phyloP scores from a whole-genome alignment of 2,113 vertebrate genomes.

The Bagarius yarrelli region DNA sequence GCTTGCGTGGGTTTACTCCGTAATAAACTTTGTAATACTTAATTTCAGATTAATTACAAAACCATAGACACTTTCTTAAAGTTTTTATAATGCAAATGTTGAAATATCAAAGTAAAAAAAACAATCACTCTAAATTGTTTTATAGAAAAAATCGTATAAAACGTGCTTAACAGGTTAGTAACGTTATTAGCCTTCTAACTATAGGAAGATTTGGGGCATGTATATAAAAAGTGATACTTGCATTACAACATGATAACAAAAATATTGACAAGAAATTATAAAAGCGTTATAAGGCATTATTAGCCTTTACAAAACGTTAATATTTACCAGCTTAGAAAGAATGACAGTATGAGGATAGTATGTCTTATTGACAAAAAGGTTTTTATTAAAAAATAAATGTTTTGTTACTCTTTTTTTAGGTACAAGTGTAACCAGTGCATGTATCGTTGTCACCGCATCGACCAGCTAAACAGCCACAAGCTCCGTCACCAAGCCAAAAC shows the following conservation, averaged over 20 bases:
- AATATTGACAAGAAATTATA: neutral
- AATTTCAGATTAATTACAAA: neutral
- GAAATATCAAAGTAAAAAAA: neutral
- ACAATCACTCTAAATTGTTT: neutral
- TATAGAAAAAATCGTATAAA: neutral
- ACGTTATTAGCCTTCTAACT: neutral
- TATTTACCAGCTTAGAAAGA: neutral
- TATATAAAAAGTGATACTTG: neutral
- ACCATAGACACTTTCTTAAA: neutral
- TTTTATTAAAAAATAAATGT: neutral
- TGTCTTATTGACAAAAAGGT: neutral
- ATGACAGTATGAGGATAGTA: neutral
- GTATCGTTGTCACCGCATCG: conserved; percentile 90
- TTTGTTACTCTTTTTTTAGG: conserved; percentile 61
- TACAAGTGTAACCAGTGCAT: conserved; percentile 92
- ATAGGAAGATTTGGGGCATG: neutral
- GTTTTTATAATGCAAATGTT: neutral
- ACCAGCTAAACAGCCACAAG: conserved; percentile 96
- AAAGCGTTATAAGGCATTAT: neutral
- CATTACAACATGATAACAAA: neutral
- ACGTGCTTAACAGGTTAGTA: neutral
- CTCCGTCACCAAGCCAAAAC: conserved; percentile 91
- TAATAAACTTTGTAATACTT: no score
- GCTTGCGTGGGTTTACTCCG: no score
- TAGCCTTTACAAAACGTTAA: neutral